Evolutionary conservation across 2,797 vertebrate genomes (phyloP).

Genomic region (Acestrorhynchus altus): DNA sequence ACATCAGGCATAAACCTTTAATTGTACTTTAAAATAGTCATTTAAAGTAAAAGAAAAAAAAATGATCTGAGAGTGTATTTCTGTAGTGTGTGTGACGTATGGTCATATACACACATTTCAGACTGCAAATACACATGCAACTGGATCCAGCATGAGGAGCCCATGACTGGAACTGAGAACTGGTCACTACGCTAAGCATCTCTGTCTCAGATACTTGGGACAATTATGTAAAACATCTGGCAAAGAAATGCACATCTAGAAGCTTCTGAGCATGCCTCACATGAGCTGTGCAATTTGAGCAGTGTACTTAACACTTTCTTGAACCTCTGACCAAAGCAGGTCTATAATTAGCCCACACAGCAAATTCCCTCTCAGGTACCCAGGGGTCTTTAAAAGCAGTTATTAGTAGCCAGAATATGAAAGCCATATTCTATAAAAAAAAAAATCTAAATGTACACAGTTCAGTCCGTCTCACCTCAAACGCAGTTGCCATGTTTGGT

Average conservation of each 20-base stretch:
- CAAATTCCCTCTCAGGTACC: conserved; percentile 35
- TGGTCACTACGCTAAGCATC: not conserved
- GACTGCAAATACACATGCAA: not conserved
- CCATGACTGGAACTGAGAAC: not conserved
- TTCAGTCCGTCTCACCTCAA: not conserved
- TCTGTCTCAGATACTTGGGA: not conserved
- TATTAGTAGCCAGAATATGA: no score
- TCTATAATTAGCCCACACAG: conserved; percentile 62
- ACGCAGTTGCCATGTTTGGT: no score
- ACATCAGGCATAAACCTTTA: no score
- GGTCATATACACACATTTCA: not conserved
- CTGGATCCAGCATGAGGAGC: not conserved
- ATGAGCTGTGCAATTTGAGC: conserved; percentile 39
- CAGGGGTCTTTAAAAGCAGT: no score
- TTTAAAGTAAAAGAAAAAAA: no score
- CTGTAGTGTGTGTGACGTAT: no score
- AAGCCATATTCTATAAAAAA: no score
- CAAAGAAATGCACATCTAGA: not conserved
- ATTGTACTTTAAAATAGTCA: no score
- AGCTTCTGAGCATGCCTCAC: not conserved
- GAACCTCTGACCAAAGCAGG: not conserved
- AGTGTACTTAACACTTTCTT: conserved; percentile 46
- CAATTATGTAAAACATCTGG: conserved; percentile 27
- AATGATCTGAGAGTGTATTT: no score
- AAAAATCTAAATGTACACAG: no score